phyloP scores from a whole-genome alignment of 1,140 invertebrate species.

The Cecropterus lyciades region DNA sequence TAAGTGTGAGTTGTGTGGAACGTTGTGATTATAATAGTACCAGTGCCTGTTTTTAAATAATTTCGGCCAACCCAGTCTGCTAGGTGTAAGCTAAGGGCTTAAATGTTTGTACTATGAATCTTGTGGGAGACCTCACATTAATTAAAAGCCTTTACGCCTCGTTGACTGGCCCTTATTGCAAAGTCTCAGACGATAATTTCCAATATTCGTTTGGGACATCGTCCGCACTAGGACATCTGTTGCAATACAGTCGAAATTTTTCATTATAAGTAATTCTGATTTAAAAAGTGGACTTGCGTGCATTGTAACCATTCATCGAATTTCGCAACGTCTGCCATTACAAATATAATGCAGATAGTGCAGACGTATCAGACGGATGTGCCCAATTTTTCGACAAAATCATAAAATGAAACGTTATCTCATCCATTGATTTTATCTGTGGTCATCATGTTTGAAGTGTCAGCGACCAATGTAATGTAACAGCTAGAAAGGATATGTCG shows the following conservation, averaged over 20 bases:
- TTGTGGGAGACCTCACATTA: too few species aligned
- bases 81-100: too few species aligned
- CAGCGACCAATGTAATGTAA: not conserved
- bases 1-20: constrained; percentile 19
- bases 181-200: not conserved
- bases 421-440: not conserved
- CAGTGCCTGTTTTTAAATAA: constrained; percentile 20
- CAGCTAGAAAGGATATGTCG: constrained; percentile 4
- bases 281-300: not conserved
- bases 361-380: not conserved
- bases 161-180: not conserved
- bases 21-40: constrained; percentile 22
- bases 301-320: not conserved
- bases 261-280: too few species aligned
- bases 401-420: not conserved
- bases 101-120: too few species aligned
- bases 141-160: too few species aligned
- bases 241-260: not conserved
- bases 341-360: not conserved
- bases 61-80: not conserved
- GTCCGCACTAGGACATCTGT: too few species aligned
- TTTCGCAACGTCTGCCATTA: not conserved
- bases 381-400: not conserved
- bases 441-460: not conserved
- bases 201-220: too few species aligned